Base-by-base conservation (phyloP, 2,888 invertebrate genomes). In the Rhagium mordax region DNA sequence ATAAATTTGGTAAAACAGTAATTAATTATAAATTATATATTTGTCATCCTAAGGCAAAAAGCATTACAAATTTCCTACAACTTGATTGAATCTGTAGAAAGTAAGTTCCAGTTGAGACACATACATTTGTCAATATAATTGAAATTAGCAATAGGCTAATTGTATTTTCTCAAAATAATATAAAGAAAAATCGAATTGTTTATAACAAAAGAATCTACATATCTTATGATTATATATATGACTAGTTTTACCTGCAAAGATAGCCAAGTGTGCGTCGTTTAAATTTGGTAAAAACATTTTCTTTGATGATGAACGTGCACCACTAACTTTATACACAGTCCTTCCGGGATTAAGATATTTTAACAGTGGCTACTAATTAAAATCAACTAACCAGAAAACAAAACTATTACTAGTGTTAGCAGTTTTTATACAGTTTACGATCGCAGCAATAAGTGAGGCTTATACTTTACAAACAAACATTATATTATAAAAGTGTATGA, bases 271-370 rank as follows among this genome's bases (percentile, higher is more conserved):
- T 6, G 55, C 55, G 10, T 55, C 4, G 55, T 55, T 55, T n/a
- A 55, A 55, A 24, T 21, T 55, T 21, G 55, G 55, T 21, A 55
- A 55, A 55, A 55, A 55, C 55, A 55, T 55, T 20, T 16, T 49
- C 10, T 18, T 1, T 47, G n/a, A 2, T 7, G 2, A 18, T 49
- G 10, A 33, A 33, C 13, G 13, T 33, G 8, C 8, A 33, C 33
- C 8, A 33, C 7, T 1, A 33, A 13, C 29, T 29, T 29, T 5
- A 29, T 27, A 29, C 29, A 29, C 29, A 29, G 29, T 29, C 5
- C 8, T 29, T 29, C 33, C 10, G 13, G 13, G 13, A 33, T 3
- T 6, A 13, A 33, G 33, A 33, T 33, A 3, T 33, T 33, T 33
- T 13, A 13, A 33, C 13, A 8, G 13, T 33, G 13, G 13, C 33